These are phyloP conservation scores for Neotoxoptera formosana DNA, from an alignment of 1,140 invertebrate species.

Conservation along the genomic window DNA sequence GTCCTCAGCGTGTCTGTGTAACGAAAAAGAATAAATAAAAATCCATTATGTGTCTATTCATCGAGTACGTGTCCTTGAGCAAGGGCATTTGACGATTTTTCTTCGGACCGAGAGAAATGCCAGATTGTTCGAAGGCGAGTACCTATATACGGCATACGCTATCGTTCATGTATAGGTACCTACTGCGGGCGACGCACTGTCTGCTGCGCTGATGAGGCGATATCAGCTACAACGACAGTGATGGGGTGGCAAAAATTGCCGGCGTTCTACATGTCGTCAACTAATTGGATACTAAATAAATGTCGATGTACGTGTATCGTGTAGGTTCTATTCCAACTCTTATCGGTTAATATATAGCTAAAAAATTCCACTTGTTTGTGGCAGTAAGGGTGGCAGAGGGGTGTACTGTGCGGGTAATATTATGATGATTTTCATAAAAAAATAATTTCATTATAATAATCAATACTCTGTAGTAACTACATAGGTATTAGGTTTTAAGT, in stretches of 20 bases:
- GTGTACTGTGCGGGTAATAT: not conserved
- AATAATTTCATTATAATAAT: not conserved
- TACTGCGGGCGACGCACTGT: not conserved
- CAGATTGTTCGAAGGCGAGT: not conserved
- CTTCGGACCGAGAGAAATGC: not conserved
- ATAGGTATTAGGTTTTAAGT: no score
- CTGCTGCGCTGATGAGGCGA: not conserved
- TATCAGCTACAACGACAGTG: not conserved
- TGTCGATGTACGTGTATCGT: no score
- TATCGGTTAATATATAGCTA: not conserved
- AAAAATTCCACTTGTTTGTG: not conserved
- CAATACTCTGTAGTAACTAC: not conserved
- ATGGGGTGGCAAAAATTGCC: not conserved
- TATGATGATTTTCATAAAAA: not conserved
- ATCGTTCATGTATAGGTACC: not conserved
- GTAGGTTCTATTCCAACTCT: not conserved
- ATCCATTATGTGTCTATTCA: constrained; percentile 33
- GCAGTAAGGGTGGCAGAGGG: no score
- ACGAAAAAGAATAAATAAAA: constrained; percentile 46
- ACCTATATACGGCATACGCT: not conserved
- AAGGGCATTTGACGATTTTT: constrained; percentile 51
- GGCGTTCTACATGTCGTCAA: not conserved
- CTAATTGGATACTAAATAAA: not conserved
- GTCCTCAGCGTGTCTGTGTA: not conserved
- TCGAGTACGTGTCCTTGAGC: constrained; percentile 31